Evolutionary conservation across 1,140 invertebrate species (phyloP), one percentile per base, ranked within the genome.

Genomic region (Papilio aristodemus): DNA sequence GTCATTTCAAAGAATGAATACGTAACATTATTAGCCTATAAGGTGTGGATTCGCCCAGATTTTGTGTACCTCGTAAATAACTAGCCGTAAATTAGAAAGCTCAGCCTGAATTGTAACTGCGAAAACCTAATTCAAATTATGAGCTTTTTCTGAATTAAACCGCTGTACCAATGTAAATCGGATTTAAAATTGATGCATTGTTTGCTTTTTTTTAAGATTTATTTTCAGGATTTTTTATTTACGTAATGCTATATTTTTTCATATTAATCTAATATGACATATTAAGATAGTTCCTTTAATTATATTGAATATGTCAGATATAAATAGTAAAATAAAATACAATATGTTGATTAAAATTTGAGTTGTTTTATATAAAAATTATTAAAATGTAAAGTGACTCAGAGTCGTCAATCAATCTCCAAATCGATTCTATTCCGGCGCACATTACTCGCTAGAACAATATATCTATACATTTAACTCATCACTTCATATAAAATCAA

Each of bases 401-500:
- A 67, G 27, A 43, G n/a, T 8, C 70, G 79, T 80, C 78, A 73
- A 74, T 80, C 73, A 79, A 69, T 67, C 57, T 32, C 74, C 72
- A 71, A 76, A 74, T 76, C 64, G 68, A 68, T 72, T 76, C 73
- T 77, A 80, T 82, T 76, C 74, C 46, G 50, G 71, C 60, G 19
- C 72, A 67, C 62, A 75, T 75, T 67, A 74, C 66, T 19, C 50
- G 46, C 27, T 68, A 68, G 39, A 1, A 41, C 13, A 13, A 66
- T 66, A 22, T 66, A n/a, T 57, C 58, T 39, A 67, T 67, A 75
- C 78, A 82, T 82, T 77, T 85, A 77, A 77, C 66, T 88, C 84
- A 76, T 17, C 77, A 81, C 73, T 78, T 72, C 68, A 78, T 83
- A 76, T 74, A 84, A 85, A 84, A 83, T 76, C 73, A 75, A 80